These are phyloP conservation scores for Tarsius wallacei DNA, from an alignment of 2,797 vertebrate species.

Conservation along the genomic window DNA sequence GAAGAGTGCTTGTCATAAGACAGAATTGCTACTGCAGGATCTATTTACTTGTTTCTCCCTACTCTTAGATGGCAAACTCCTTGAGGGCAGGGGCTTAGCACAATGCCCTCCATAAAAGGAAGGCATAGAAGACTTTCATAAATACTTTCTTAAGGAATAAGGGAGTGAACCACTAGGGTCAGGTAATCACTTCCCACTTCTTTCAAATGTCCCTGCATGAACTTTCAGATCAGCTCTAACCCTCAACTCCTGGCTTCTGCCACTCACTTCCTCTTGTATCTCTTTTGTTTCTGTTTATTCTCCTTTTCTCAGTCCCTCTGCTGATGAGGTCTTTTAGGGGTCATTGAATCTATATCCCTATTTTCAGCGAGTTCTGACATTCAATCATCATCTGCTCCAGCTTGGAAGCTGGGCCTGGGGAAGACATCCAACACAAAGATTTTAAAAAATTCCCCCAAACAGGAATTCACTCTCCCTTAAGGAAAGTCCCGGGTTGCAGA, in stretches of 20 bases:
- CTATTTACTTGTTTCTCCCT: not conserved
- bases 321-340: not conserved
- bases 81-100: not conserved
- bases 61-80: not conserved
- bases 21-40: not conserved
- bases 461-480: constrained; percentile 73
- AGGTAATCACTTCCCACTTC: not conserved
- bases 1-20: not conserved
- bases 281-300: constrained; percentile 26
- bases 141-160: constrained; percentile 6
- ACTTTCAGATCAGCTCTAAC: constrained; percentile 42
- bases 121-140: not conserved
- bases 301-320: constrained; percentile 21
- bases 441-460: constrained; percentile 74
- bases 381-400: constrained; percentile 40
- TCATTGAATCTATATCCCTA: not conserved
- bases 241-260: not conserved
- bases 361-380: constrained; percentile 68
- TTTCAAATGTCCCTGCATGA: not conserved
- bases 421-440: constrained; percentile 82
- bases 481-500: constrained; percentile 81
- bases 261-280: not conserved
- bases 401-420: constrained; percentile 63
- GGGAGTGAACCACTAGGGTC: not conserved
- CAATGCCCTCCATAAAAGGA: not conserved